Conservation (phyloP, 2,797 vertebrate species). For the Luscinia luscinia region DNA sequence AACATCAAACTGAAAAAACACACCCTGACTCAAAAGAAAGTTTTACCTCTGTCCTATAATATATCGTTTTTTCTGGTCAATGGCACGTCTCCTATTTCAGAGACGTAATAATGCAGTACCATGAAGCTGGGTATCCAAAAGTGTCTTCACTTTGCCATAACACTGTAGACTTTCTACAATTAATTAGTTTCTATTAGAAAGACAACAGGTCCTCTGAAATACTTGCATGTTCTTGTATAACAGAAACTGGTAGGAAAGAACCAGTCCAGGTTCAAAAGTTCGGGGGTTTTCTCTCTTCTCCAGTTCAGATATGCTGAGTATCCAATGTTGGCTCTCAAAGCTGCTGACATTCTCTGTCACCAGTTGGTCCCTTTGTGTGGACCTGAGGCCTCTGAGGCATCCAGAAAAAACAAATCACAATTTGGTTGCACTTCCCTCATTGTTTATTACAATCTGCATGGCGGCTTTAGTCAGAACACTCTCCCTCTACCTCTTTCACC, state of each 20-base stretch:
- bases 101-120: background rate
- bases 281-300: background rate
- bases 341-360: background rate
- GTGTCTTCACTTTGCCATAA: background rate
- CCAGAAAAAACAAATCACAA: background rate
- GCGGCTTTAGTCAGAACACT: background rate
- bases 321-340: background rate
- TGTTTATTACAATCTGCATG: background rate
- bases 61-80: background rate
- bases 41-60: background rate
- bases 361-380: background rate
- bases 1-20: background rate
- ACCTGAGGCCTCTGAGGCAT: background rate
- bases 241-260: background rate
- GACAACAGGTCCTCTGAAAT: background rate
- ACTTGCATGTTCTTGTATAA: background rate
- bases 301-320: background rate
- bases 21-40: background rate
- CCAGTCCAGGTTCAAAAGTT: background rate
- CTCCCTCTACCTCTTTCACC: background rate
- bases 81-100: background rate
- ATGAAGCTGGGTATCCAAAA: background rate
- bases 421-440: background rate
- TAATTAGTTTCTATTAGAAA: background rate
- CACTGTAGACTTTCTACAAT: background rate